Percentiles rank a stretch among this genome's conserved stretches.
Conservation (phyloP, 2,797 vertebrate species). For the Brotula barbata region DNA sequence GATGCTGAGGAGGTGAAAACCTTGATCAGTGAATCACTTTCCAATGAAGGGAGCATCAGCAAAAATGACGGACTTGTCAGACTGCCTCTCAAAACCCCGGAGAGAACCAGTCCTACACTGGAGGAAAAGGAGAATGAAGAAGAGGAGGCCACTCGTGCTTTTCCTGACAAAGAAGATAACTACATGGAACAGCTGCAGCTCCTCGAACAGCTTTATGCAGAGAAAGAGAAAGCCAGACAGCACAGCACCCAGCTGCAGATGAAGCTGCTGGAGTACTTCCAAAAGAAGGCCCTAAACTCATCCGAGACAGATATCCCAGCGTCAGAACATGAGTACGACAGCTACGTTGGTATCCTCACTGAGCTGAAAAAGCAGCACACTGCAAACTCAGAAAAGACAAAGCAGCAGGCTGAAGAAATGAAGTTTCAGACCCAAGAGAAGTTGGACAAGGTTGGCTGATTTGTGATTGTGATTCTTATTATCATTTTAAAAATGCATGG, state of each 20-base stretch:
- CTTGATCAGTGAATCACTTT: constrained; percentile 8
- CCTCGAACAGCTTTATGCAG: constrained; percentile 59
- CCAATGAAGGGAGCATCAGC: constrained; percentile 11
- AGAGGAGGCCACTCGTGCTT: background rate
- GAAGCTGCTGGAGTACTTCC: constrained; percentile 68
- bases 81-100: constrained; percentile 37
- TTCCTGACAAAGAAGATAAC: constrained; percentile 7
- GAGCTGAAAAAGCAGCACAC: constrained; percentile 65
- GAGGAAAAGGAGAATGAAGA: constrained; percentile 6
- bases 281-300: constrained; percentile 50
- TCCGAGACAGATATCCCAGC: constrained; percentile 25
- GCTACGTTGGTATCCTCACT: constrained; percentile 59
- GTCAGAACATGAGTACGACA: constrained; percentile 66
- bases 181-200: constrained; percentile 56
- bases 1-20: constrained; percentile 6
- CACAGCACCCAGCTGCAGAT: constrained; percentile 72
- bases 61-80: background rate
- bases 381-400: constrained; percentile 34
- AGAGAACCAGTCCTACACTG: constrained; percentile 5
- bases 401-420: constrained; percentile 60
- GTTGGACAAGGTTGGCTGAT: constrained; percentile 53
- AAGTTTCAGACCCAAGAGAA: constrained; percentile 52
- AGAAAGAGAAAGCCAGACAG: constrained; percentile 63
- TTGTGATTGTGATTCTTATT: too few species aligned
- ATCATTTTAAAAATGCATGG: background rate